Conservation (phyloP, 2,888 invertebrate species). For the Eurytoma californica region DNA sequence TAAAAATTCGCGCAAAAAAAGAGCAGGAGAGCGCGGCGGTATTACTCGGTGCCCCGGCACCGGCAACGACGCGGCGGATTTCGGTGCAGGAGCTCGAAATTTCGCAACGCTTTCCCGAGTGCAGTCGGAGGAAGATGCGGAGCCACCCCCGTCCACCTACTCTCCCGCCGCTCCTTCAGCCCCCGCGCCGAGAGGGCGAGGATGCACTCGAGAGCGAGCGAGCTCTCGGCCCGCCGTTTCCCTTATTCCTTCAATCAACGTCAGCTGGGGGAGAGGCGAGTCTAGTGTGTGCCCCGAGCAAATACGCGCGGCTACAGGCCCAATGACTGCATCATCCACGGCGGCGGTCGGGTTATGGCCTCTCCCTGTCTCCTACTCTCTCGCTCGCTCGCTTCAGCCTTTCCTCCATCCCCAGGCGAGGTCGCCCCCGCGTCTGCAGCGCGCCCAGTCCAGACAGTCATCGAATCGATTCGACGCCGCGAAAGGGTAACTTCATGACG, state of each 20-base stretch:
- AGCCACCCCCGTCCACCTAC: not conserved
- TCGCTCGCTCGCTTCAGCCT: conserved; percentile 6
- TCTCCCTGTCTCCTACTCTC: conserved; percentile 13
- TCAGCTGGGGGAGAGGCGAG: conserved; percentile 72
- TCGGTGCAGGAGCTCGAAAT: too few relatives aligned
- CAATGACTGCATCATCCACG: conserved; percentile 73
- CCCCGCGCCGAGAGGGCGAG: conserved; percentile 47
- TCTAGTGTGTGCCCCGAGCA: conserved; percentile 74
- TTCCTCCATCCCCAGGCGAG: not conserved
- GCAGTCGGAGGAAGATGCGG: conserved; percentile 41
- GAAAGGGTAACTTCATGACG: conserved; percentile 41
- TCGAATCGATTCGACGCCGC: conserved; percentile 60
- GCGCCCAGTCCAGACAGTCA: conserved; percentile 59
- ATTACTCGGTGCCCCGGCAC: too few relatives aligned
- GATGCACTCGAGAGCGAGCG: conserved; percentile 64
- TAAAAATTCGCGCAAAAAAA: too few relatives aligned
- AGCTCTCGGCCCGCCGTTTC: conserved; percentile 66
- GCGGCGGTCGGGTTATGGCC: conserved; percentile 61
- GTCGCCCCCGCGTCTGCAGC: conserved; percentile 5
- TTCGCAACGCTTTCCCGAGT: not conserved
- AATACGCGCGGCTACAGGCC: conserved; percentile 72
- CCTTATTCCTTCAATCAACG: conserved; percentile 75
- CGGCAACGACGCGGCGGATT: too few relatives aligned
- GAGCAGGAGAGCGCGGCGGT: too few relatives aligned
- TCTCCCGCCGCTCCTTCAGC: conserved; percentile 13